Conservation (phyloP, 2,113 vertebrate species). For the Channa maculata region DNA sequence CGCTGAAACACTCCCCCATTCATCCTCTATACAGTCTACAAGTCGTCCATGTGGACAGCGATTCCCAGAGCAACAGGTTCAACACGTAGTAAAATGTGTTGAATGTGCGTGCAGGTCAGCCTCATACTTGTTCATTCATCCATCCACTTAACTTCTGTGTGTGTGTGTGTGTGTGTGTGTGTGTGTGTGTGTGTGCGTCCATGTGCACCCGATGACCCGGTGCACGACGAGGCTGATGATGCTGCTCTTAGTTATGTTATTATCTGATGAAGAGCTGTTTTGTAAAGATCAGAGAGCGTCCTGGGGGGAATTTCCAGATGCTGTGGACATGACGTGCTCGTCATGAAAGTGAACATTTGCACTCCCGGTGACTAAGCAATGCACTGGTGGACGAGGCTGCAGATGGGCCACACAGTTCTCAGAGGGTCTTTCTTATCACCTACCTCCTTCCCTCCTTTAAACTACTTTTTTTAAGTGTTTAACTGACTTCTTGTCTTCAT, state of each 20-base stretch:
- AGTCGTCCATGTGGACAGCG: constrained; percentile 9
- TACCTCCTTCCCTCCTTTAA: constrained; percentile 6
- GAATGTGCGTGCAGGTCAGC: constrained; percentile 4
- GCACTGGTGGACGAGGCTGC: constrained; percentile 9
- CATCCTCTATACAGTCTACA: constrained; percentile 21
- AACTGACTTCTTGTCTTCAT: constrained; percentile 22
- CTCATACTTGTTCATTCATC: constrained; percentile 29
- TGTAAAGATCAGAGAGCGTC: constrained; percentile 14
- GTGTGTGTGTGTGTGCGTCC: constrained; percentile 11
- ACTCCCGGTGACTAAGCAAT: constrained; percentile 1
- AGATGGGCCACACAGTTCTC: constrained; percentile 39
- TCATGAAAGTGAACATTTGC: constrained; percentile 22
- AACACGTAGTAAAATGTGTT: neutral
- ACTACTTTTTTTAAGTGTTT: no score
- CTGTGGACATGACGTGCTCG: neutral
- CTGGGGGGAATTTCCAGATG: constrained; percentile 50
- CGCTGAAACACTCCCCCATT: constrained; percentile 7
- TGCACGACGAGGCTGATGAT: constrained; percentile 38
- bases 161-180: neutral
- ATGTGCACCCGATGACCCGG: constrained; percentile 45
- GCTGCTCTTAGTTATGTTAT: constrained; percentile 56
- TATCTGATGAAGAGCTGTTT: constrained; percentile 42
- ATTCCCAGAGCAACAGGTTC: constrained; percentile 12
- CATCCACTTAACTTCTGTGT: constrained; percentile 17
- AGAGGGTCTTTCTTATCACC: constrained; percentile 25